phyloP scores from a whole-genome alignment of 1,140 invertebrate species.

The Euborellia annulipes region DNA sequence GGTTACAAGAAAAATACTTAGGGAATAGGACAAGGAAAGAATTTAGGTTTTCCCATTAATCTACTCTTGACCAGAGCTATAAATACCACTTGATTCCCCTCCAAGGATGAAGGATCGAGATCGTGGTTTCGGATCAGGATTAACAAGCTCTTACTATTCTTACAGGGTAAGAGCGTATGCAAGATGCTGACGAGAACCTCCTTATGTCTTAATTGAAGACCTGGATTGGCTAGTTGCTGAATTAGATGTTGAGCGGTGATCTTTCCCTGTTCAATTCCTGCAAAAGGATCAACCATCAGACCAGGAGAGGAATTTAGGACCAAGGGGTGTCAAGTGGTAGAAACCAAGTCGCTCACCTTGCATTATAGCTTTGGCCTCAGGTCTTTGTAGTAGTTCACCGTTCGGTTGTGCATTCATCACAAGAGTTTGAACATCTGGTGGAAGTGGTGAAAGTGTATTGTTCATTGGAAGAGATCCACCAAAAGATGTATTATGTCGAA shows the following conservation, averaged over 20 bases:
- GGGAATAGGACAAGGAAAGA: no score
- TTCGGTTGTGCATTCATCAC: slow-evolving; percentile 31
- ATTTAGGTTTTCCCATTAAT: slow-evolving; percentile 6
- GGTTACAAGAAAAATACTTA: no score
- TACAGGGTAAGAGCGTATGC: slow-evolving; percentile 22
- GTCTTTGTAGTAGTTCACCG: slow-evolving; percentile 45
- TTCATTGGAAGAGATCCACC: neutral
- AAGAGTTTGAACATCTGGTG: slow-evolving; percentile 36
- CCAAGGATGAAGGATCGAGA: neutral
- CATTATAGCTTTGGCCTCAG: slow-evolving; percentile 55
- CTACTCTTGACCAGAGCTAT: neutral
- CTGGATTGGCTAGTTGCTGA: slow-evolving; percentile 55
- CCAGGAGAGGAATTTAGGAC: neutral
- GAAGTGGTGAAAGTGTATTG: slow-evolving; percentile 27
- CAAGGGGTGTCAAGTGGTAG: neutral
- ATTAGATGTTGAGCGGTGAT: slow-evolving; percentile 54
- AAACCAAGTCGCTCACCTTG: slow-evolving; percentile 30
- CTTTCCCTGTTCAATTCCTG: slow-evolving; percentile 50
- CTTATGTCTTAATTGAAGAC: slow-evolving; percentile 48
- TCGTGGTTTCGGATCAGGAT: no score
- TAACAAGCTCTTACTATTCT: no score
- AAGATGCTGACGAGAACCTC: slow-evolving; percentile 54
- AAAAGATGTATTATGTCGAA: slow-evolving; percentile 1
- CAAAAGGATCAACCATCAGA: slow-evolving; percentile 4
- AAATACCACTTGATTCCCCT: slow-evolving; percentile 1